Conservation (phyloP, 2,888 invertebrate species). For the Pammene aurita region DNA sequence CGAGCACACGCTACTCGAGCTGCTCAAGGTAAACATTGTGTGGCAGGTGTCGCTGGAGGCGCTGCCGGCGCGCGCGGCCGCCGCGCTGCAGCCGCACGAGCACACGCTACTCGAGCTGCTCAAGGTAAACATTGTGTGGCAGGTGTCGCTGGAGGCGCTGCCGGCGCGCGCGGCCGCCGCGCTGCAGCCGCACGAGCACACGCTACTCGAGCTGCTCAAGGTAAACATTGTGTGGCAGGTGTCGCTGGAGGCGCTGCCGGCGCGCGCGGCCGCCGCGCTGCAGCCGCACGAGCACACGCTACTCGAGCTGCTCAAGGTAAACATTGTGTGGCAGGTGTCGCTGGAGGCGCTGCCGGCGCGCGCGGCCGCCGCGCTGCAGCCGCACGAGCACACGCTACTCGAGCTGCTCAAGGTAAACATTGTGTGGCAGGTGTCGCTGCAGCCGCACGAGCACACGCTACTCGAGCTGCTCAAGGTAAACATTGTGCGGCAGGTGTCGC, state of each 20-base stretch:
- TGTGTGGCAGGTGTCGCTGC: too few relatives aligned
- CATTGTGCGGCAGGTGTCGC: slow-evolving; percentile 82
- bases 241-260: slow-evolving; percentile 71
- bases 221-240: too few relatives aligned
- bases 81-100: slow-evolving; percentile 69
- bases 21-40: too few relatives aligned
- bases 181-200: slow-evolving; percentile 69
- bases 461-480: slow-evolving; percentile 73
- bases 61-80: slow-evolving; percentile 65
- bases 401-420: slow-evolving; percentile 76
- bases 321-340: too few relatives aligned
- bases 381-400: slow-evolving; percentile 69
- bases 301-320: slow-evolving; percentile 71
- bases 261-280: slow-evolving; percentile 65
- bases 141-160: slow-evolving; percentile 82
- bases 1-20: slow-evolving; percentile 69
- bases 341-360: slow-evolving; percentile 75
- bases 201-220: slow-evolving; percentile 71
- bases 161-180: slow-evolving; percentile 67
- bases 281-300: slow-evolving; percentile 71
- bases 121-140: too few relatives aligned
- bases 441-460: slow-evolving; percentile 70
- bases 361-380: slow-evolving; percentile 65
- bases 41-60: slow-evolving; percentile 73
- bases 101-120: slow-evolving; percentile 72